A percentile compares a stretch with the other conserved stretches of the same genome.
phyloP scores from a whole-genome alignment of 92 coral and sea anemone genomes.

The Hydrozoanthus gracilis region DNA sequence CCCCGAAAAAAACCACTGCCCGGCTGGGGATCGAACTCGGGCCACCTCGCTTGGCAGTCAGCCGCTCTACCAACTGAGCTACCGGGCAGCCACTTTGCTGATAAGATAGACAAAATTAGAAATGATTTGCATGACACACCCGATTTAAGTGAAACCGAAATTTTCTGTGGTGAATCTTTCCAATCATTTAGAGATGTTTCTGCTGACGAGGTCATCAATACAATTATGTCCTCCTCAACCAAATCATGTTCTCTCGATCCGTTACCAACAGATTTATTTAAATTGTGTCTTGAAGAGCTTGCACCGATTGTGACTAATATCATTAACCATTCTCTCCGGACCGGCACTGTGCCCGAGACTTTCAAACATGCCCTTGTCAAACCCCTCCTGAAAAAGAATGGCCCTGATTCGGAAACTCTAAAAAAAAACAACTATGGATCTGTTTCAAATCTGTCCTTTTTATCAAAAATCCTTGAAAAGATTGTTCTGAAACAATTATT shows the following conservation, averaged over 20 bases:
- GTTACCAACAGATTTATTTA: neutral
- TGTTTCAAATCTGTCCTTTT: neutral
- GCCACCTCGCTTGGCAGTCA: too few species aligned
- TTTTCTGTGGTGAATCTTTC: slow-evolving; percentile 20
- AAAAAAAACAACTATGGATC: too few species aligned
- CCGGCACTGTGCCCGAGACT: neutral
- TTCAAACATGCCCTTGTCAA: neutral
- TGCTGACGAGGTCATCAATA: neutral
- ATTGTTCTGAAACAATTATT: neutral
- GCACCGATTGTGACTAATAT: neutral
- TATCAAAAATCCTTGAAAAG: neutral
- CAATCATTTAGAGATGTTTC: slow-evolving; percentile 8
- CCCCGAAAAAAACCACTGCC: too few species aligned
- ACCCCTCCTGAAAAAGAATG: neutral
- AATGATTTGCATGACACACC: slow-evolving; percentile 19
- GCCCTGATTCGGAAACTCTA: neutral
- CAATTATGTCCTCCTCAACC: neutral
- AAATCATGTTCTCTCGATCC: neutral
- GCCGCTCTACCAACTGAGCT: too few species aligned
- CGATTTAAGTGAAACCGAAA: slow-evolving; percentile 22
- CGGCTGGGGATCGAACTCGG: too few species aligned
- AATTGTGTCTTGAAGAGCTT: neutral
- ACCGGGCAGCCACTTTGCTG: too few species aligned
- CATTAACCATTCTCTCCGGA: neutral
- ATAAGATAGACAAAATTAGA: too few species aligned